Evolutionary conservation across 2,113 vertebrate genomes (phyloP), one percentile per base, ranked within the genome.

Genomic region (Halcyon malimbica): DNA sequence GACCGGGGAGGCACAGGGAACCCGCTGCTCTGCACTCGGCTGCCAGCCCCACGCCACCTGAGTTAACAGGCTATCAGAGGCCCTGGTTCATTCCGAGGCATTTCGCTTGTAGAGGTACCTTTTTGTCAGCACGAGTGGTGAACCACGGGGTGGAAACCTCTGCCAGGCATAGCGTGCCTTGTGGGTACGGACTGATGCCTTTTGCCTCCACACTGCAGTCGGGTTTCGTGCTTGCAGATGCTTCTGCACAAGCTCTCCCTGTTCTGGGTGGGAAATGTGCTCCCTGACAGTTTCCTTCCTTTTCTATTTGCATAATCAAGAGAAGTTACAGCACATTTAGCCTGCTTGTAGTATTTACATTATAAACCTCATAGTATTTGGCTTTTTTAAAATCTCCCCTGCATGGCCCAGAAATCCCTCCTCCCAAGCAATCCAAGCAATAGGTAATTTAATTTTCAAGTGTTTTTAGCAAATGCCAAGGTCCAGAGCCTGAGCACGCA

Each of bases 141-240:
- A 44, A 46, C 37, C 2, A 13, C 1, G 1, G 31, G 86, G 24
- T 1, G 7, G 60, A 54, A 57, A 13, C 20, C 31, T 64, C 6
- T 3, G 1, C 33, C 1, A 14, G 68, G 35, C 4, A 4, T 20
- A n/a, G 46, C 0, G 4, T 53, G 28, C 21, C 42, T 33, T 0
- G 0, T 16, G 10, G 16, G 6, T 31, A 33, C 1, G 33, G 53
- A 25, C n/a, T 4, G 44, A 26, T 26, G 65, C 16, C 56, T 78
- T 29, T 41, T 46, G 16, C 50, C 31, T 53, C 29, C 0, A 0
- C 0, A 0, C 42, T 71, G 63, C 59, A 15, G 13, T 9, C 0
- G 0, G 9, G 11, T 41, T 65, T 70, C 1, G 0, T 12, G 69
- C 37, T 87, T 3, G 0, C 14, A 54, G 35, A 23, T 26, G 31